phyloP scores from a whole-genome alignment of 1,140 invertebrate species.

The Melipona quadrifasciata region DNA sequence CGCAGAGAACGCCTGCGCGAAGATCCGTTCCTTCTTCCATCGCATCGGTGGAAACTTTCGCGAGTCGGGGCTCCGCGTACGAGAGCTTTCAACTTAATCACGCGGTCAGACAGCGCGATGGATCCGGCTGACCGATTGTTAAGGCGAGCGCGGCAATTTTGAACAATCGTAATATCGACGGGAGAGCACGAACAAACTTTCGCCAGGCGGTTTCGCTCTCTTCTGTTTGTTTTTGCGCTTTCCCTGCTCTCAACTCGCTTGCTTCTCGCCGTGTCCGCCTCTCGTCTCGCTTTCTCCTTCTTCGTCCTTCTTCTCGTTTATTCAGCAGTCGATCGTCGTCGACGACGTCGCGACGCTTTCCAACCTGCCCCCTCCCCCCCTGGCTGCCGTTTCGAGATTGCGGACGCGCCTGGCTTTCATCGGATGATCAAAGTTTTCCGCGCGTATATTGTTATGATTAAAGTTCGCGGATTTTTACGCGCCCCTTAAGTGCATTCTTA shows the following conservation, averaged over 20 bases:
- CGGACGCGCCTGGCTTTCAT: conserved; percentile 19
- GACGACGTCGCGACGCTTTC: background rate
- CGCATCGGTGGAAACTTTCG: background rate
- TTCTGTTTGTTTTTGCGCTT: conserved; percentile 6
- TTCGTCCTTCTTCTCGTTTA: background rate
- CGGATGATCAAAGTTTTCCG: conserved; percentile 45
- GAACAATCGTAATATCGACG: conserved; percentile 49
- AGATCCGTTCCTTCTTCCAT: no score
- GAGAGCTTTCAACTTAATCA: conserved; percentile 25
- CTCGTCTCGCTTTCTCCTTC: background rate
- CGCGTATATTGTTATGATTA: conserved; percentile 48
- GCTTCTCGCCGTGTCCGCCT: background rate
- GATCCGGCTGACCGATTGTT: background rate
- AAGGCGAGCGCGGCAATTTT: conserved; percentile 62
- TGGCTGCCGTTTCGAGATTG: conserved; percentile 5
- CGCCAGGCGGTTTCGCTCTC: background rate
- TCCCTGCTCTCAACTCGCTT: background rate
- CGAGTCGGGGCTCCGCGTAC: background rate
- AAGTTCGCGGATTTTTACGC: conserved; percentile 44
- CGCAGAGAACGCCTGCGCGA: no score
- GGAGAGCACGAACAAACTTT: background rate
- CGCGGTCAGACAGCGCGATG: background rate
- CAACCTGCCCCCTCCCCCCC: background rate
- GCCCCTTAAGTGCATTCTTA: conserved; percentile 41
- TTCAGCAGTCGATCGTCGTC: background rate